Conservation (phyloP, 2,113 vertebrate species). For the Bostrychus sinensis region DNA sequence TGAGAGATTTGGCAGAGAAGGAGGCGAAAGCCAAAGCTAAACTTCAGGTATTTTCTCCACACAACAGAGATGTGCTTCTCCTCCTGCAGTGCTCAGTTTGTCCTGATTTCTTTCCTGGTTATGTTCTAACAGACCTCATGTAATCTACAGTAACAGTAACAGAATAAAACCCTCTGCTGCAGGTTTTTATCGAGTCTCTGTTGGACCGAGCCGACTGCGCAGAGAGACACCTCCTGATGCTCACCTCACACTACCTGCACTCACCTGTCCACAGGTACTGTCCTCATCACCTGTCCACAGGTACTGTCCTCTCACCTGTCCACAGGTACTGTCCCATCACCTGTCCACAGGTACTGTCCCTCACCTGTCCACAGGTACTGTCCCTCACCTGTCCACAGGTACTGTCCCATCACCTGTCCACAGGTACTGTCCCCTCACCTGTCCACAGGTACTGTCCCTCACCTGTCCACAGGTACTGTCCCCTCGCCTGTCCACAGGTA, state of each 20-base stretch:
- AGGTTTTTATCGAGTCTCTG: conserved; percentile 92
- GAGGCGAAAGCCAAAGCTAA: conserved; percentile 90
- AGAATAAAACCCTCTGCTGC: background rate
- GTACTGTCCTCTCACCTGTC: too few species aligned
- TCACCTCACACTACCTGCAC: conserved; percentile 57
- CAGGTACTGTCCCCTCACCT: background rate
- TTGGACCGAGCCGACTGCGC: conserved; percentile 89
- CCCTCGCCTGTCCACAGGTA: conserved; percentile 41
- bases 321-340: too few species aligned
- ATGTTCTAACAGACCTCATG: too few species aligned
- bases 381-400: background rate
- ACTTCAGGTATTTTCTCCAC: conserved; percentile 76
- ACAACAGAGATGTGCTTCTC: too few species aligned
- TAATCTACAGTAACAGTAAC: background rate
- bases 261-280: conserved; percentile 36
- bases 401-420: background rate
- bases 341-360: too few species aligned
- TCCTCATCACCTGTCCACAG: too few species aligned
- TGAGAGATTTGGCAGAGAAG: conserved; percentile 86
- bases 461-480: too few species aligned
- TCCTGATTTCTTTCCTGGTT: too few species aligned
- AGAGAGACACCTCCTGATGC: conserved; percentile 87
- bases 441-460: background rate
- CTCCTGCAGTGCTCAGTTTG: too few species aligned
- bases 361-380: conserved; percentile 7